Percentiles rank a stretch among this genome's conserved stretches.
Conservation (phyloP, 2,888 invertebrate genomes). For the Lymantria dispar region DNA sequence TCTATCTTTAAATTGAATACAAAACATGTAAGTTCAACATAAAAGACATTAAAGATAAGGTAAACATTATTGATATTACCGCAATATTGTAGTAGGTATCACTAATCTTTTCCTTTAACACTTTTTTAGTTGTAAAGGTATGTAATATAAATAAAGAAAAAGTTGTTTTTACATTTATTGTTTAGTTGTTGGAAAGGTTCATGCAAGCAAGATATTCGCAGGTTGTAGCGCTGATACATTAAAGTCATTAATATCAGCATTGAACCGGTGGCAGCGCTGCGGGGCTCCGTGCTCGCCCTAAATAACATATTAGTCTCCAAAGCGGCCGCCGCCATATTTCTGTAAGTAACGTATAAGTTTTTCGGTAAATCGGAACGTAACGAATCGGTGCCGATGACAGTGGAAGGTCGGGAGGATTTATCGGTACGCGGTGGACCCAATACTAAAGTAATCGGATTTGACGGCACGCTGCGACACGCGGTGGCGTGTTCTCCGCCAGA, state of each 20-base stretch:
- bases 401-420: constrained; percentile 60
- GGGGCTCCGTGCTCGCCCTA: constrained; percentile 65
- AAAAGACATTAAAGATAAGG: too few species aligned
- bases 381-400: constrained; percentile 72
- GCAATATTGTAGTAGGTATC: too few species aligned
- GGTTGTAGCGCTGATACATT: constrained; percentile 57
- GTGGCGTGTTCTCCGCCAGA: constrained; percentile 3
- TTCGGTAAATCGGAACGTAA: constrained; percentile 71
- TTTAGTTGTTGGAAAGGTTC: not conserved
- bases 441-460: constrained; percentile 67
- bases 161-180: too few species aligned
- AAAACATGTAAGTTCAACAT: too few species aligned
- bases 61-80: too few species aligned
- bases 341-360: constrained; percentile 49
- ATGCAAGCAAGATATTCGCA: constrained; percentile 61
- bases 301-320: constrained; percentile 76
- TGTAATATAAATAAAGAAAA: too few species aligned
- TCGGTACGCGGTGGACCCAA: constrained; percentile 71
- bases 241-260: constrained; percentile 71
- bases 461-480: constrained; percentile 11
- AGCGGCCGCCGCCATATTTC: constrained; percentile 72
- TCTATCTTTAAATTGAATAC: too few species aligned
- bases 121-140: too few species aligned
- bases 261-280: constrained; percentile 69
- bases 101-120: too few species aligned